Evolutionary conservation across 1,140 invertebrate genomes (phyloP), one percentile per base, ranked within the genome.

Genomic region (Maniola jurtina): DNA sequence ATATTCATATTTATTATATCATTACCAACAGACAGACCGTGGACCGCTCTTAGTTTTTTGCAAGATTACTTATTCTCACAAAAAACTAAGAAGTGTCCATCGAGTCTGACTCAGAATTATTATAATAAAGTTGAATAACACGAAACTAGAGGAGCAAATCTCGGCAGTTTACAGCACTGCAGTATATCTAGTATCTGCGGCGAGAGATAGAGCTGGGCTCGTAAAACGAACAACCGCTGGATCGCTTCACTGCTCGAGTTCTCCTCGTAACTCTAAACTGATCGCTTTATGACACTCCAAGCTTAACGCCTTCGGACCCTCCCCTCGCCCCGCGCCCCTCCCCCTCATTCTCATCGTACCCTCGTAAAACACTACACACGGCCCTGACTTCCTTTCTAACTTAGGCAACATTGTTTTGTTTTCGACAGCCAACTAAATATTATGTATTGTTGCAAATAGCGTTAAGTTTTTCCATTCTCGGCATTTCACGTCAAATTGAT

Each of bases 261-360:
- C 64, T 40, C 61, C 62, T 73, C 68, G 75, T 78, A 74, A 80
- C 66, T 77, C 75, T 74, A 73, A 79, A 80, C 75, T 80, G 77
- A 80, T 77, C 77, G 73, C 70, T 70, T 70, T 70, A 68, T 77
- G 77, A 76, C 77, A 74, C 64, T 70, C 69, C 61, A 63, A 57
- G 68, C 69, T 73, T 73, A 64, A 45, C 70, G 56, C 71, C 63
- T 61, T 47, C 52, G 66, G 63, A 45, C 64, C 68, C 14, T 69
- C 61, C 25, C 63, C n/a, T 33, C 58, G 10, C 42, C 54, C 40
- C 36, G 34, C 14, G 38, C 40, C 56, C 36, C 65, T 15, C 55
- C 40, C 36, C 61, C 55, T 8, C 56, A 40, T 35, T 36, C 58
- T 11, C 9, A 5, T 11, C 6, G 42, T n/a, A 11, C 2, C 42